Base-by-base conservation (phyloP, 23 tunicate genomes). In the Styela plicata region DNA sequence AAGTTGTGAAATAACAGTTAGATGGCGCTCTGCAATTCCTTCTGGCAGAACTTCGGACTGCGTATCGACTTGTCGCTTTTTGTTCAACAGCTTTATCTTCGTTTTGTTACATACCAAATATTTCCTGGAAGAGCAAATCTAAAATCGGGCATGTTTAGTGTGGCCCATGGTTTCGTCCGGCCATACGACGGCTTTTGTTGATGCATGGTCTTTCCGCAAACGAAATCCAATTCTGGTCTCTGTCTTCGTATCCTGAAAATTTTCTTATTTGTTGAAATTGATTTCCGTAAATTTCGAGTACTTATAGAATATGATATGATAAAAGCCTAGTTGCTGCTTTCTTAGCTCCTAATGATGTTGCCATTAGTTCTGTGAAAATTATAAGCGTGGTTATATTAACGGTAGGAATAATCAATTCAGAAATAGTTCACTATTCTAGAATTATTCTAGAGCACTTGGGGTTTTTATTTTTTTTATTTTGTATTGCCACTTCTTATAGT, bases 131-230 rank as follows among this genome's bases (percentile, higher is more conserved):
- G 73, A 0, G 97, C 94, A 64, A 92, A 92, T 64, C 64, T 79
- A 24, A 85, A 64, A 74, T 91, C 83, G 24, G 78, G 82, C 22
- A 85, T 83, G 33, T 76, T 82, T 65, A 92, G 52, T 44, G 97
- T n/a, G 97, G 10, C 97, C 97, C 89, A 92, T 84, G 2, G 82
- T 34, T 32, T 92, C 97, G 80, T 92, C 97, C 25, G 85, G 85
- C 81, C 81, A 76, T 76, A 44, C 37, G 7, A 76, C 66, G n/a
- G 81, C 24, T 29, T 29, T 52, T 10, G 81, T 23, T 44, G 24
- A 27, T 19, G 21, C 66, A 57, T 44, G 27, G 65, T 25, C 32
- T 24, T n/a, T 25, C 81, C 17, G 31, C 36, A 36, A 33, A 36
- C 22, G n/a, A 17, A 25, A 22, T 24, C 71, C 71, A 44, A 44